Conservation (phyloP, 92 coral and sea anemone genomes). For the Porites evermanni region DNA sequence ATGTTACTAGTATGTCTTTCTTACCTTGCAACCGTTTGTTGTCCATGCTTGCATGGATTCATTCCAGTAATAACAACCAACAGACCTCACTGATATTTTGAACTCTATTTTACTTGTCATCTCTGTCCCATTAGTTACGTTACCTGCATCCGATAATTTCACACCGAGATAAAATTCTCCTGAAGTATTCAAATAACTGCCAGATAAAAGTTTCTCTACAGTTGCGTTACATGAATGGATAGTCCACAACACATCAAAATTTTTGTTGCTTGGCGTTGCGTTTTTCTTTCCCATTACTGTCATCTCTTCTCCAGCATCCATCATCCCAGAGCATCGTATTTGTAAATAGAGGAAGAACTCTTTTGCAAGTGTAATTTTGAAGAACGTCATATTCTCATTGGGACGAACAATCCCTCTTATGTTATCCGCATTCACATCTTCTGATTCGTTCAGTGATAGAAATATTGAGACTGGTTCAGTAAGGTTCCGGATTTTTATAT, state of each 20-base stretch:
- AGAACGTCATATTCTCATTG: slow-evolving; percentile 33
- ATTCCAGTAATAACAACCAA: slow-evolving; percentile 83
- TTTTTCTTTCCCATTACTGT: slow-evolving; percentile 34
- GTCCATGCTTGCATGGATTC: slow-evolving; percentile 65
- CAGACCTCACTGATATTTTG: slow-evolving; percentile 51
- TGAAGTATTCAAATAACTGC: slow-evolving; percentile 46
- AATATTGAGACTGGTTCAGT: slow-evolving; percentile 75
- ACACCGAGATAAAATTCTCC: slow-evolving; percentile 63
- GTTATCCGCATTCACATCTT: slow-evolving; percentile 1
- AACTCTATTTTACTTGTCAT: slow-evolving; percentile 27
- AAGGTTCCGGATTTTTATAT: slow-evolving; percentile 65
- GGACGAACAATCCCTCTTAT: slow-evolving; percentile 41
- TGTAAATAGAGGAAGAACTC: slow-evolving; percentile 33
- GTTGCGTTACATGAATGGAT: slow-evolving; percentile 42
- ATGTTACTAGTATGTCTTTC: not conserved
- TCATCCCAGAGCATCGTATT: slow-evolving; percentile 45
- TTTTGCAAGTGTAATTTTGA: slow-evolving; percentile 23
- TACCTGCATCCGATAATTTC: slow-evolving; percentile 18
- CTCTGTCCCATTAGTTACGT: slow-evolving; percentile 32
- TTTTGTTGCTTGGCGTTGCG: slow-evolving; percentile 32
- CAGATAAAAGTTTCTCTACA: slow-evolving; percentile 39
- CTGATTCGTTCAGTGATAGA: slow-evolving; percentile 53
- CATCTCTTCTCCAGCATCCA: slow-evolving; percentile 21
- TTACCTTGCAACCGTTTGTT: slow-evolving; percentile 81
- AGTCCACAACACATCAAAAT: slow-evolving; percentile 55